These are phyloP conservation scores for Microtus pennsylvanicus DNA, from an alignment of 2,113 vertebrate genomes.

Conservation along the genomic window DNA sequence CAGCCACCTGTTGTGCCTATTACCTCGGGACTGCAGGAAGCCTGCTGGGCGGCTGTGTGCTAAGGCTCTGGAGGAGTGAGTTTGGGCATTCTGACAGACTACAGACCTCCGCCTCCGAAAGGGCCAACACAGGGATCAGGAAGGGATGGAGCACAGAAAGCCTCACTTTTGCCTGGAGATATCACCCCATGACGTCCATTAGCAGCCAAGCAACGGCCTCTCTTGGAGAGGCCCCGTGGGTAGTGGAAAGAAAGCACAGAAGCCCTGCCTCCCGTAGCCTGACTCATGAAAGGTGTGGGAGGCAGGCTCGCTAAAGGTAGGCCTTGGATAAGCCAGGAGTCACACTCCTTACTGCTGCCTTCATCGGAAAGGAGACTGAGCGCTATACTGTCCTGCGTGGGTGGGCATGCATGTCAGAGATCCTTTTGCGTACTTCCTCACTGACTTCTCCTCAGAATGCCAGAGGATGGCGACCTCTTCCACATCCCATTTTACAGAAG, in stretches of 20 bases:
- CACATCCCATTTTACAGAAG: not conserved
- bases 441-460: not conserved
- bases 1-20: not conserved
- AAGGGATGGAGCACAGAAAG: conserved; percentile 12
- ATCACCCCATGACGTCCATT: not conserved
- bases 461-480: not conserved
- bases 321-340: conserved; percentile 7
- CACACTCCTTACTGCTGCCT: not conserved
- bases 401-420: not conserved
- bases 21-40: not conserved
- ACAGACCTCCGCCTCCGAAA: not conserved
- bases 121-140: not conserved
- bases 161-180: conserved; percentile 30
- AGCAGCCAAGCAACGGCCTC: conserved; percentile 17
- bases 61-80: not conserved
- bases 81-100: conserved; percentile 36
- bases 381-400: not conserved
- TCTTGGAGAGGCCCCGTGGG: not conserved
- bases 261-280: not conserved
- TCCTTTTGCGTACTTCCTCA: not conserved
- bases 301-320: not conserved
- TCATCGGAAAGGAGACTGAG: not conserved
- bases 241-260: not conserved
- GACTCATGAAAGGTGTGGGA: not conserved
- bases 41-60: not conserved